Base-by-base conservation (phyloP, 2,888 invertebrate species). In the Chamaedrilus cognettii region DNA sequence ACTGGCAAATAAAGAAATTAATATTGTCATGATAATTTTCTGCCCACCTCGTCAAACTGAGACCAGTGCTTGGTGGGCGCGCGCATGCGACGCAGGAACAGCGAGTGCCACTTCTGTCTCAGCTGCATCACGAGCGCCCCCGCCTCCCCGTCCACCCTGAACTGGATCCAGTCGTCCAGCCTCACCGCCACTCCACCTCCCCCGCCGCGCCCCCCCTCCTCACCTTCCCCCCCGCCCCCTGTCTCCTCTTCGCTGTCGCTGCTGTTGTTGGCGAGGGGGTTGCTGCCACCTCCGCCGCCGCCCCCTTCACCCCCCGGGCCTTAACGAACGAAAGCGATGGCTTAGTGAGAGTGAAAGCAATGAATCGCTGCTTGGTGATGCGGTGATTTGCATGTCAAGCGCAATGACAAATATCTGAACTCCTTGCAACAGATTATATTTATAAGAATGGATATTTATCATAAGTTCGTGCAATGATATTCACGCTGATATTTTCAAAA, bases 151-250 rank as follows among this genome's bases (percentile, higher is more conserved):
- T 90, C 89, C 0, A 90, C 86, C 51, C 88, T 87, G 79, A 91
- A 91, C 2, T 88, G 87, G 70, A 90, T 87, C 91, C 91, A 91
- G 68, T 90, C 90, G 77, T 91, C 91, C 0, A 92, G 82, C 57
- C 88, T 87, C 49, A 91, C 83, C 51, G 84, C 83, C 5, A 86
- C 85, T 49, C 84, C 85, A 65, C 81, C 80, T 1, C 82, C 83
- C 59, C 86, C 86, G 23, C 85, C 84, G 32, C 83, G 83, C 61
- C 85, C 85, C 71, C 88, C 87, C 59, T 83, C 85, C 74, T 87
- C 88, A 4, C 31, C 56, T 58, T 57, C 55, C 34, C 57, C 57
- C 23, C 64, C 55, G 42, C 30, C n/a, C 64, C 57, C 52, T 11
- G 55, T 33, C n/a, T 64, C 64, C 28, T 87, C 87, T 75, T 88